Evolutionary conservation across 2,797 vertebrate genomes (phyloP).

Genomic region (Gadopsis bispinosus): DNA sequence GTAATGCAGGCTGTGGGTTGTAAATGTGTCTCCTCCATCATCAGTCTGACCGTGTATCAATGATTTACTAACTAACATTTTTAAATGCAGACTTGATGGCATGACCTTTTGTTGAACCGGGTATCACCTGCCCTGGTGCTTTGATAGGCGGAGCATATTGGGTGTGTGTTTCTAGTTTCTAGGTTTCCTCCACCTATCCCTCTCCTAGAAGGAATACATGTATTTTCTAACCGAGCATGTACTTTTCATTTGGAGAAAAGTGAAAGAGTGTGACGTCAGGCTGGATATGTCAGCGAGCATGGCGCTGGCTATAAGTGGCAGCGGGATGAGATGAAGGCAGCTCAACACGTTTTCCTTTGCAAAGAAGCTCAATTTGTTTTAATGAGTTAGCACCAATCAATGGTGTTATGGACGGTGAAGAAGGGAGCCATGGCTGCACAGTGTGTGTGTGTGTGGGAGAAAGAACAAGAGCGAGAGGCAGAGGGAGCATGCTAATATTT

Average conservation of each 20-base stretch:
- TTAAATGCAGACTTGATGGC: background rate
- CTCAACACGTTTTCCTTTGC: slow-evolving; percentile 24
- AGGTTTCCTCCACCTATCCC: background rate
- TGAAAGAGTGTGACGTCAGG: slow-evolving; percentile 3
- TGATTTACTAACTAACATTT: background rate
- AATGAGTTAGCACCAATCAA: slow-evolving; percentile 60
- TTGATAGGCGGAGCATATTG: background rate
- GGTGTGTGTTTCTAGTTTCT: background rate
- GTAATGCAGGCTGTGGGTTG: no score
- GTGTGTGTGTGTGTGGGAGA: background rate
- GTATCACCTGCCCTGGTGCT: background rate
- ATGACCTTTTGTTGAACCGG: background rate
- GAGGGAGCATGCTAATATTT: slow-evolving; percentile 34
- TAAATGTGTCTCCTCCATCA: background rate
- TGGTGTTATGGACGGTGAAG: slow-evolving; percentile 34
- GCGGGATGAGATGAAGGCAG: slow-evolving; percentile 29
- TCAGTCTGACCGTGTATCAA: background rate
- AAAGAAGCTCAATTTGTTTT: slow-evolving; percentile 57
- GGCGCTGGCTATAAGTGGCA: slow-evolving; percentile 18
- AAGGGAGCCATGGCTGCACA: slow-evolving; percentile 7
- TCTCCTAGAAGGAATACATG: background rate
- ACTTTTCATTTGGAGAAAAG: background rate
- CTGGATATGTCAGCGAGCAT: background rate
- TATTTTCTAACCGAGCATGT: background rate
- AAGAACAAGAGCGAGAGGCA: background rate